A percentile compares a stretch with the other conserved stretches of the same genome.
These are phyloP conservation scores for Oryzias javanicus DNA, from an alignment of 2,113 vertebrate genomes.

Conservation along the genomic window DNA sequence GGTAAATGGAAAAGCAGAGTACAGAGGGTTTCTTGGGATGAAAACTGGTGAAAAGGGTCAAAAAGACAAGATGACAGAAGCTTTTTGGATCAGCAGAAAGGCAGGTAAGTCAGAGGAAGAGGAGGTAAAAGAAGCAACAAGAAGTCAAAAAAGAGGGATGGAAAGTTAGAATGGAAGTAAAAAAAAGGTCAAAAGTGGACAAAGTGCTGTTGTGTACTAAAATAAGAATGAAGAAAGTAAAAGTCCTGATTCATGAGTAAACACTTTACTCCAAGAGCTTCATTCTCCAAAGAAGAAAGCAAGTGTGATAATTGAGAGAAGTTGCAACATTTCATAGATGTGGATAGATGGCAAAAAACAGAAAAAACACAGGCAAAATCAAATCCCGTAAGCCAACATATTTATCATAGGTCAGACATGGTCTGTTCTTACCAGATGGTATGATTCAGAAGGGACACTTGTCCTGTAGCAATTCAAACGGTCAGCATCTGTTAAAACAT, in stretches of 20 bases:
- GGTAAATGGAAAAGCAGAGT: background rate
- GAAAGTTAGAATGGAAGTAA: background rate
- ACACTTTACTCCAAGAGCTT: background rate
- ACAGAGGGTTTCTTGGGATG: background rate
- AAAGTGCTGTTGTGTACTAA: background rate
- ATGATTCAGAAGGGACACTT: background rate
- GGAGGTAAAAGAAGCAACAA: background rate
- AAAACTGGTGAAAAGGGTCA: background rate
- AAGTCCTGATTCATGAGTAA: background rate
- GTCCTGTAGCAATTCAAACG: too few species aligned
- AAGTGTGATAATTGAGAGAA: background rate
- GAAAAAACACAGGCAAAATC: too few species aligned
- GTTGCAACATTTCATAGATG: too few species aligned
- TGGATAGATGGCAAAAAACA: too few species aligned
- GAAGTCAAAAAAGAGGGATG: background rate
- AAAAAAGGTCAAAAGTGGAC: background rate
- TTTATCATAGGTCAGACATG: background rate
- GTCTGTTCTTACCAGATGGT: background rate
- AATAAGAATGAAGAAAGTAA: background rate
- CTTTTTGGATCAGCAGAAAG: background rate
- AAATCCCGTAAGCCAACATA: too few species aligned
- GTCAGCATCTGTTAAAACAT: too few species aligned
- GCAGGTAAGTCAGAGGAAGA: background rate
- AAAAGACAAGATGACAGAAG: background rate
- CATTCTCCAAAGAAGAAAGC: background rate